Conservation (phyloP, 2,888 invertebrate species). For the Panzeria rudis region DNA sequence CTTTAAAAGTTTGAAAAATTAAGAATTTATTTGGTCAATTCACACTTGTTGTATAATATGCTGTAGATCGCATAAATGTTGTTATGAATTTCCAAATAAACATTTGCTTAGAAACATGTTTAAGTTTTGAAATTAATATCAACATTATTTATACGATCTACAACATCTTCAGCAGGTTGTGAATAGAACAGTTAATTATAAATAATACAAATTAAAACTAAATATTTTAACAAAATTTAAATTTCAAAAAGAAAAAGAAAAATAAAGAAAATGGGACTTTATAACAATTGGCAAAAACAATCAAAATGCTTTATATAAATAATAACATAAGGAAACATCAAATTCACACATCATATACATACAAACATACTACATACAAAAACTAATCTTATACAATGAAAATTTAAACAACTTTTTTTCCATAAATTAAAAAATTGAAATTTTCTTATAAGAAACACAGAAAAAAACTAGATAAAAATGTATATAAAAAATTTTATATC, state of each 20-base stretch:
- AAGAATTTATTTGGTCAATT: slow-evolving; percentile 28
- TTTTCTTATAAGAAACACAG: slow-evolving; percentile 73
- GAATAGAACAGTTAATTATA: not conserved
- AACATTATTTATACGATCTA: no score
- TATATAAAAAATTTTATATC: slow-evolving; percentile 4
- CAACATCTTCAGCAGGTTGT: no score
- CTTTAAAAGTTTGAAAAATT: slow-evolving; percentile 38
- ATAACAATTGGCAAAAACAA: slow-evolving; percentile 43
- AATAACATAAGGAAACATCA: slow-evolving; percentile 25
- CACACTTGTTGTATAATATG: no score
- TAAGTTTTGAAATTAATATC: no score
- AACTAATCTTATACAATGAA: slow-evolving; percentile 40
- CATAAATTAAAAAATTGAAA: slow-evolving; percentile 79
- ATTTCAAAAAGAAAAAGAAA: slow-evolving; percentile 20
- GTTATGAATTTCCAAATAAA: no score
- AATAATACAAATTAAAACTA: slow-evolving; percentile 31
- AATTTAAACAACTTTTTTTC: slow-evolving; percentile 75
- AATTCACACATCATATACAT: slow-evolving; percentile 37
- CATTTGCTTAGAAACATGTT: no score
- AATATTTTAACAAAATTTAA: slow-evolving; percentile 42
- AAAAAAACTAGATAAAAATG: slow-evolving; percentile 58
- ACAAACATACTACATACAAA: slow-evolving; percentile 15
- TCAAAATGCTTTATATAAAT: slow-evolving; percentile 23
- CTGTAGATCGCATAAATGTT: no score
- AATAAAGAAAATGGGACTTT: slow-evolving; percentile 45